Conservation (phyloP, 2,113 vertebrate species). For the Chaetorhynchus papuensis region DNA sequence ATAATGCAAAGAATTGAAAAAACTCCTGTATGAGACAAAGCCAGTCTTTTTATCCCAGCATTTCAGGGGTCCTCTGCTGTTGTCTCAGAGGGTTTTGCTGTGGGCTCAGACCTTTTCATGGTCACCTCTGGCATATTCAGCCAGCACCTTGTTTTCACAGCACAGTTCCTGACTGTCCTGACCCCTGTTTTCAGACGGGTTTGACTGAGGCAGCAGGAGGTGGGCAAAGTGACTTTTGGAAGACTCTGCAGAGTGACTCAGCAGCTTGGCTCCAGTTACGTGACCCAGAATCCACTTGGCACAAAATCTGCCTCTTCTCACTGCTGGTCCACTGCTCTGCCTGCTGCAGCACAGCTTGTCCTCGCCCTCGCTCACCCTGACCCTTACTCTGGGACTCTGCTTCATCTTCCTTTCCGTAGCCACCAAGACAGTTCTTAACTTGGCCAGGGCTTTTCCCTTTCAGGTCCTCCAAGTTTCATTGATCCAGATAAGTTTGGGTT, state of each 20-base stretch:
- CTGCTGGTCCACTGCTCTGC: not conserved
- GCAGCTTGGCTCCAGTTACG: not conserved
- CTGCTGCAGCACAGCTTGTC: not conserved
- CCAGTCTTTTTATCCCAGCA: not conserved
- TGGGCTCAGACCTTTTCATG: not conserved
- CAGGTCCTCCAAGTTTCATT: not conserved
- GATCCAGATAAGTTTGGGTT: not conserved
- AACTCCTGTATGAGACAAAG: not conserved
- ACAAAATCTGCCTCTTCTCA: not conserved
- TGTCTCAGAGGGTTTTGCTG: not conserved
- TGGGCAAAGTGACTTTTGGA: constrained; percentile 23
- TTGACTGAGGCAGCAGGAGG: constrained; percentile 12
- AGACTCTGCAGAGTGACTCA: constrained; percentile 43
- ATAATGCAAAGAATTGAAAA: not conserved
- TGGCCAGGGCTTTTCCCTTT: not conserved
- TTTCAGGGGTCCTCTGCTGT: not conserved
- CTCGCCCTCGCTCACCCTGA: fast-evolving
- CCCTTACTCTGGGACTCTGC: not conserved
- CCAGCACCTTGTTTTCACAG: not conserved
- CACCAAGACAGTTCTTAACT: not conserved
- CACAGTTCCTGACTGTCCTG: not conserved
- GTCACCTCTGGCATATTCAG: not conserved
- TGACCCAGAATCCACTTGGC: constrained; percentile 57
- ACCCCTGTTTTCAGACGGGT: not conserved
- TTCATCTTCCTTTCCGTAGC: not conserved